These are phyloP conservation scores for Drosophila melanosoma DNA, from an alignment of 2,888 invertebrate species.

Conservation along the genomic window DNA sequence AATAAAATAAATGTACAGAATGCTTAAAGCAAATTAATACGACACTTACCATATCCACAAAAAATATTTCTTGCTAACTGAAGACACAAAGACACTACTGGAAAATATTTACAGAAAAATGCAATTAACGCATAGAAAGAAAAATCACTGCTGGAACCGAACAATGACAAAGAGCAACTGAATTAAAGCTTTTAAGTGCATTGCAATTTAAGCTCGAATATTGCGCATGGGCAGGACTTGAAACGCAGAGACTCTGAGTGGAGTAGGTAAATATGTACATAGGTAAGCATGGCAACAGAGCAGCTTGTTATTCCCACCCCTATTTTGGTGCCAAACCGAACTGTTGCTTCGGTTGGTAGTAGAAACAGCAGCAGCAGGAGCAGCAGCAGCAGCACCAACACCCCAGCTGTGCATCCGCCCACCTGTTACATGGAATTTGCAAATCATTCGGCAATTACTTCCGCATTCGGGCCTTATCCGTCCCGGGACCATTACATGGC, in stretches of 20 bases:
- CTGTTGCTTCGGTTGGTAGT: conserved; percentile 47
- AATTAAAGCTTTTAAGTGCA: conserved; percentile 42
- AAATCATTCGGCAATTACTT: conserved; percentile 54
- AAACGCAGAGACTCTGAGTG: not conserved
- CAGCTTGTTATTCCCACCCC: conserved; percentile 21
- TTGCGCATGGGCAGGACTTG: conserved; percentile 46
- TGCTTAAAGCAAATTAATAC: too few relatives aligned
- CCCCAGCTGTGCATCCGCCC: conserved; percentile 25
- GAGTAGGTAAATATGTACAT: conserved; percentile 4
- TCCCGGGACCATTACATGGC: conserved; percentile 1
- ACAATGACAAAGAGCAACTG: conserved; percentile 21
- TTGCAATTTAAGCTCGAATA: conserved; percentile 14
- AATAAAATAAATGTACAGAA: too few relatives aligned
- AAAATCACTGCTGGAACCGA: conserved; percentile 37
- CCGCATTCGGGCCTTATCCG: conserved; percentile 6
- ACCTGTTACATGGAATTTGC: conserved; percentile 47
- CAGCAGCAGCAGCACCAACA: not conserved
- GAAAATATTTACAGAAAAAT: conserved; percentile 16
- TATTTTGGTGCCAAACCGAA: conserved; percentile 28
- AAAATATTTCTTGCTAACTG: not conserved
- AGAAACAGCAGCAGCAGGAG: conserved; percentile 13
- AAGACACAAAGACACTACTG: not conserved
- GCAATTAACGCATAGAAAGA: conserved; percentile 24
- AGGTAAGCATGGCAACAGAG: conserved; percentile 41
- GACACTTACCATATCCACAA: conserved; percentile 27